Percentiles rank a stretch among this genome's conserved stretches.
These are phyloP conservation scores for Drusus annulatus DNA, from an alignment of 1,140 invertebrate genomes.

Conservation along the genomic window DNA sequence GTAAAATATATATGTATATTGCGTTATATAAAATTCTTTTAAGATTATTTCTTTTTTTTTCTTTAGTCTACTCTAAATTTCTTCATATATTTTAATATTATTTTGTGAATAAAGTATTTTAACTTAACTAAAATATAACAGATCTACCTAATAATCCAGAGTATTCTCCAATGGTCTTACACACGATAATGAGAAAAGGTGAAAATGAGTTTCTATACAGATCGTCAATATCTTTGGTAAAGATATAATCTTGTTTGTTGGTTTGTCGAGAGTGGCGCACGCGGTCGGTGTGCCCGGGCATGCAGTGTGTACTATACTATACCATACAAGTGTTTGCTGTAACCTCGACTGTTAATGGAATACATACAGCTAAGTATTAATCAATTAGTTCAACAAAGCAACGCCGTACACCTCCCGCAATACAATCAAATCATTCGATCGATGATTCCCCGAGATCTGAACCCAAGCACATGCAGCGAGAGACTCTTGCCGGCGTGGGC, in stretches of 20 bases:
- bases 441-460: neutral
- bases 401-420: constrained; percentile 15
- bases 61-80: constrained; percentile 50
- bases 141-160: constrained; percentile 50
- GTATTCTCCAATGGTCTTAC: constrained; percentile 47
- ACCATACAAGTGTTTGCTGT: too few species aligned
- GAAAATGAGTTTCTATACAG: constrained; percentile 34
- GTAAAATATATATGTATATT: constrained; percentile 42
- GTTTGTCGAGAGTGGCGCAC: too few species aligned
- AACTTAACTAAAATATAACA: constrained; percentile 43
- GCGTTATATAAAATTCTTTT: constrained; percentile 54
- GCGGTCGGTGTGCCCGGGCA: too few species aligned
- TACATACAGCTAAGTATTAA: constrained; percentile 8
- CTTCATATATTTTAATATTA: constrained; percentile 50
- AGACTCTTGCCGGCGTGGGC: too few species aligned
- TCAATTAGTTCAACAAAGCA: constrained; percentile 22
- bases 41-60: constrained; percentile 53
- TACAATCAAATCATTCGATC: neutral
- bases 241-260: neutral
- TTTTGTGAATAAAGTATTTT: constrained; percentile 36
- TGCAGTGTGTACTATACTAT: too few species aligned
- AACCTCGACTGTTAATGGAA: constrained; percentile 10
- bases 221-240: constrained; percentile 45
- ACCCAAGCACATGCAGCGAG: constrained; percentile 9
- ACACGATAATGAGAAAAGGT: too few species aligned